Evolutionary conservation across 2,113 vertebrate species (phyloP), one percentile per base, ranked within the genome.

Genomic region (Poeciliopsis occidentalis): DNA sequence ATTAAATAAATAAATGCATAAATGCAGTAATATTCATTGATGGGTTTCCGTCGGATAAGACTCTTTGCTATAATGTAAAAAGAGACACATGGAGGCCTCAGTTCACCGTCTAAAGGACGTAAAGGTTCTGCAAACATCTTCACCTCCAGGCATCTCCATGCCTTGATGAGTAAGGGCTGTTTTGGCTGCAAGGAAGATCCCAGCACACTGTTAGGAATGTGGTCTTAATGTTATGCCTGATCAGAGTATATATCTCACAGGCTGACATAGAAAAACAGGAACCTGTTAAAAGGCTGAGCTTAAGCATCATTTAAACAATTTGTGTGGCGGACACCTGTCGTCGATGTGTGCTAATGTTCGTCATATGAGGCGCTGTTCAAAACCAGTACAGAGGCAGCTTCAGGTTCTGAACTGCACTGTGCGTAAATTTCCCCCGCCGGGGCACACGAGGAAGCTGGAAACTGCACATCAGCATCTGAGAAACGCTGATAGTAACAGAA

Each of bases 401-500:
- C n/a, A 47, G 77, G 78, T 80, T 75, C 31, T 77, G 69, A 65
- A 67, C 78, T 78, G 73, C 69, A 41, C 73, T 76, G 69, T 67
- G 27, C 70, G 67, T 78, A 65, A 8, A 62, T 61, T 44, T 62
- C 64, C 67, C 37, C 41, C 1, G 4, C 24, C 62, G 51, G 69
- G 73, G 27, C 10, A 71, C 62, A 80, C 37, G 60, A 63, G 61
- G 64, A 78, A 79, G 31, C 51, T 13, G 41, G 85, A 87, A 67
- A n/a, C 44, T 22, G 72, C 26, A 79, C 76, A 75, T 92, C 85
- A 92, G 91, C 91, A 89, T 12, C 64, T 24, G 54, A 69, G n/a
- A 87, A 86, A 69, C 84, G 92, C 90, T 92, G 92, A 93, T 84
- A 27, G 62, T 66, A 71, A 62, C 71, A 66, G 76, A 85, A 80